Percentiles rank a stretch among this genome's conserved stretches.
Evolutionary conservation across 2,113 vertebrate genomes (phyloP).

Genomic region (Semnornis frantzii): DNA sequence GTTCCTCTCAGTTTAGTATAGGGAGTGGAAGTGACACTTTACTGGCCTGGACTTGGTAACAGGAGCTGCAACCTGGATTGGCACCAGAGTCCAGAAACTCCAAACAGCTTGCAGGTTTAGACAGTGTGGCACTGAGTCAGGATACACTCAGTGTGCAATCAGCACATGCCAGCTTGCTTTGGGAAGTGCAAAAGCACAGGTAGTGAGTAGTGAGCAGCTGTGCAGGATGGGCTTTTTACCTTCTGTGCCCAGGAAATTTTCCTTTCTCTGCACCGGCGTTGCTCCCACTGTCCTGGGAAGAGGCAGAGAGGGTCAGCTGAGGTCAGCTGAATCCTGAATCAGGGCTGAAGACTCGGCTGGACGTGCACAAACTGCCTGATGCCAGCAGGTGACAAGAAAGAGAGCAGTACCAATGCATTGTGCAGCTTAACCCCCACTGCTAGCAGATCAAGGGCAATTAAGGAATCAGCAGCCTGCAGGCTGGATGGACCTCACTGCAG

Average conservation of each 20-base stretch:
- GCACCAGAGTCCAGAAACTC: not conserved
- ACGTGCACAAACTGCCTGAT: not conserved
- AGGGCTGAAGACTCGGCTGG: not conserved
- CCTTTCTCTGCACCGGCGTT: not conserved
- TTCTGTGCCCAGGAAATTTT: constrained; percentile 10
- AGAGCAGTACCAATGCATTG: not conserved
- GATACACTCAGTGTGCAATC: not conserved
- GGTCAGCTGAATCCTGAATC: constrained; percentile 28
- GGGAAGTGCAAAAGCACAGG: not conserved
- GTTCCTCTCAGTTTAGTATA: not conserved
- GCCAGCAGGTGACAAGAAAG: constrained; percentile 17
- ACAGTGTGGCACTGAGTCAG: not conserved
- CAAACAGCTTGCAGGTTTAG: constrained; percentile 28
- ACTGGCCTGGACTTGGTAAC: not conserved
- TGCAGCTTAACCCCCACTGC: constrained; percentile 2
- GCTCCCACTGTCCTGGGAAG: not conserved
- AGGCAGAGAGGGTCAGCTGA: not conserved
- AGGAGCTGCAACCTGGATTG: not conserved
- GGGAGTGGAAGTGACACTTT: not conserved
- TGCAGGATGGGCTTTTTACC: not conserved
- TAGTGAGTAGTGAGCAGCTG: no score
- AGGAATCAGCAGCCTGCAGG: not conserved
- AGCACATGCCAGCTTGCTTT: not conserved
- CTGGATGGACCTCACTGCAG: not conserved
- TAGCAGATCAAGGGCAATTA: constrained; percentile 40